Evolutionary conservation across 2,888 invertebrate species (phyloP).

Genomic region (Omphaloscelis lunosa): DNA sequence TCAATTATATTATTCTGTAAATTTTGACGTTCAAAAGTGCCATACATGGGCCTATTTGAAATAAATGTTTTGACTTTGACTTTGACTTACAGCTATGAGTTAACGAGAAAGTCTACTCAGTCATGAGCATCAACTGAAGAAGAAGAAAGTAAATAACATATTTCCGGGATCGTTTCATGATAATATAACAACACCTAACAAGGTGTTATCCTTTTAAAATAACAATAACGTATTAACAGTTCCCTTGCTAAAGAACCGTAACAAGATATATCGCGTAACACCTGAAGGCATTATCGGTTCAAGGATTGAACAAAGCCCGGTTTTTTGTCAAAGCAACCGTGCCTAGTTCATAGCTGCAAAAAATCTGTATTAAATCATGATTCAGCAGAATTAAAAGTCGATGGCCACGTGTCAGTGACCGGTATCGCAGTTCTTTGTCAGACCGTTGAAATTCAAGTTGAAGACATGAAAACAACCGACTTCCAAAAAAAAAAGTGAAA

Average conservation of each 20-base stretch:
- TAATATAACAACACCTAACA: constrained; percentile 32
- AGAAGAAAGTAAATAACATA: constrained; percentile 51
- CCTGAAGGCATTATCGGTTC: constrained; percentile 7
- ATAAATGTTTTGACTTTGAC: no score
- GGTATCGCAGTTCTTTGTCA: constrained; percentile 31
- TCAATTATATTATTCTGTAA: no score
- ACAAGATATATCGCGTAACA: constrained; percentile 24
- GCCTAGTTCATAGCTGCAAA: constrained; percentile 36
- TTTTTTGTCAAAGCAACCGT: constrained; percentile 35
- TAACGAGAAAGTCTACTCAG: constrained; percentile 22
- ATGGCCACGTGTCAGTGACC: constrained; percentile 46
- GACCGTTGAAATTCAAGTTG: constrained; percentile 35
- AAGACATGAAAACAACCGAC: no score
- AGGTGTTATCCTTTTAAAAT: constrained; percentile 18
- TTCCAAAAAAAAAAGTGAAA: no score
- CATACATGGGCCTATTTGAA: no score
- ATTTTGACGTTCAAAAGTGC: no score
- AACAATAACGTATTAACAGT: constrained; percentile 4
- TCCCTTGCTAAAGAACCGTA: constrained; percentile 28
- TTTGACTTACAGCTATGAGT: background rate
- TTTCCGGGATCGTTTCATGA: constrained; percentile 36
- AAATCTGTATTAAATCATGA: constrained; percentile 53
- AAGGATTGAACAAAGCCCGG: constrained; percentile 15
- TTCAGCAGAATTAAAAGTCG: constrained; percentile 39
- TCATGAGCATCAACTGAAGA: constrained; percentile 35